phyloP scores from a whole-genome alignment of 2,888 invertebrate species.

The Drosophila stalkeri region DNA sequence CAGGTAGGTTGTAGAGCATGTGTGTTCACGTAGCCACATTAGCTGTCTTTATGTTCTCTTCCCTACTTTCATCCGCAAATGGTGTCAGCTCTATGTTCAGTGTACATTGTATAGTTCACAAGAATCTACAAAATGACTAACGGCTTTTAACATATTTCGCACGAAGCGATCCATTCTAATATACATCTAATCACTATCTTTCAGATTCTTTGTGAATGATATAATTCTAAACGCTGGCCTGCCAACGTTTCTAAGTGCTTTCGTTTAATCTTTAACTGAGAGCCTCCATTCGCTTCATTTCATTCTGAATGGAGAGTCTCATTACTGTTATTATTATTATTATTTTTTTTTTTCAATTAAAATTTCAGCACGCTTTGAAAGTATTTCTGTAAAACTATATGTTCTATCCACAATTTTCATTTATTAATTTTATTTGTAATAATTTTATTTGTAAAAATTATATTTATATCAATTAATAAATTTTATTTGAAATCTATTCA shows the following conservation, averaged over 20 bases:
- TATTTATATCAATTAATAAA: not conserved
- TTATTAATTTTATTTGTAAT: not conserved
- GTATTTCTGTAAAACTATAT: not conserved
- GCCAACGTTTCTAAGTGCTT: slow-evolving; percentile 33
- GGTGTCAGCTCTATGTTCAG: slow-evolving; percentile 32
- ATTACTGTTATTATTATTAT: not conserved
- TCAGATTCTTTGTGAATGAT: slow-evolving; percentile 44
- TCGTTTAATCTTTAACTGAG: slow-evolving; percentile 13
- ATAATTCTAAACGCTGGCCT: slow-evolving; percentile 25
- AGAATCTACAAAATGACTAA: slow-evolving; percentile 10
- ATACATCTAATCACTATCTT: not conserved
- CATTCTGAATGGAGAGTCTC: not conserved
- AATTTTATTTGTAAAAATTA: not conserved
- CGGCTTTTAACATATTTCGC: not conserved
- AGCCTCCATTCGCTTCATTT: slow-evolving; percentile 9
- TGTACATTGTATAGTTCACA: slow-evolving; percentile 41
- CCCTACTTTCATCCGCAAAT: slow-evolving; percentile 23
- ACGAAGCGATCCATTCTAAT: not conserved
- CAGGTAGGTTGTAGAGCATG: slow-evolving; percentile 86
- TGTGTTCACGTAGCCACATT: slow-evolving; percentile 43
- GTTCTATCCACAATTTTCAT: no score
- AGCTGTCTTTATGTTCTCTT: slow-evolving; percentile 41
- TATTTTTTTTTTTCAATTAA: not conserved
- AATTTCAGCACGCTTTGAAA: not conserved
- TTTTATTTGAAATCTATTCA: no score